Evolutionary conservation across 1,140 invertebrate genomes (phyloP), one percentile per base, ranked within the genome.

Genomic region (Rhagoletis zephyria): DNA sequence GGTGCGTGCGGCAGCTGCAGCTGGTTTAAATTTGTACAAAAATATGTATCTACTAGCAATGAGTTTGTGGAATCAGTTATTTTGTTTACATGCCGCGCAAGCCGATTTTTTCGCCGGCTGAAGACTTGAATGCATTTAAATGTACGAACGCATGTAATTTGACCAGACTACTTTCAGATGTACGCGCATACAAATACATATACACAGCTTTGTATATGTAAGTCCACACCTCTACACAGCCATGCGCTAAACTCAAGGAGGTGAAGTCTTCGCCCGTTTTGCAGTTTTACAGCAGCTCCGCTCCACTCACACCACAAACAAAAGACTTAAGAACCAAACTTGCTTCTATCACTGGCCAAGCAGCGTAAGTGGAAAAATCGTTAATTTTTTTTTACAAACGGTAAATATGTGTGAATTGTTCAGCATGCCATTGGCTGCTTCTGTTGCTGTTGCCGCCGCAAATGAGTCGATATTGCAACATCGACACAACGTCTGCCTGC

Each of bases 321-420:
- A n/a, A 74, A 74, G 70, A 74, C n/a, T 81, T 81, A 56, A 81
- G 74, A 81, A 81, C 74, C 16, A 81, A 81, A 81, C 74, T 81
- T 14, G 74, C n/a, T 56, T 12, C 74, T 6, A 59, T 56, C 74
- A 30, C 6, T 40, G 30, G 6, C 4, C 64, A 4, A 30, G 30
- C 30, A 12, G 16, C 3, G 74, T 30, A 48, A 81, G 51, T 81
- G 45, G 30, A 56, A 48, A 81, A 81, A 56, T 48, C 48, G 74
- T 81, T 81, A 56, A 81, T 81, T 81, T 81, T 19, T 30, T 30
- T 48, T 9, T n/a, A 81, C 56, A 81, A 30, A 42, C 56, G 48
- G 4, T 81, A 81, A n/a, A 48, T 7, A 42, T 9, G 3, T 59
- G 48, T 30, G 74, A 81, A 81, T 81, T 59, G n/a, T 56, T 48